These are phyloP conservation scores for Bombus waltoni DNA, from an alignment of 1,140 invertebrate genomes.

Conservation along the genomic window DNA sequence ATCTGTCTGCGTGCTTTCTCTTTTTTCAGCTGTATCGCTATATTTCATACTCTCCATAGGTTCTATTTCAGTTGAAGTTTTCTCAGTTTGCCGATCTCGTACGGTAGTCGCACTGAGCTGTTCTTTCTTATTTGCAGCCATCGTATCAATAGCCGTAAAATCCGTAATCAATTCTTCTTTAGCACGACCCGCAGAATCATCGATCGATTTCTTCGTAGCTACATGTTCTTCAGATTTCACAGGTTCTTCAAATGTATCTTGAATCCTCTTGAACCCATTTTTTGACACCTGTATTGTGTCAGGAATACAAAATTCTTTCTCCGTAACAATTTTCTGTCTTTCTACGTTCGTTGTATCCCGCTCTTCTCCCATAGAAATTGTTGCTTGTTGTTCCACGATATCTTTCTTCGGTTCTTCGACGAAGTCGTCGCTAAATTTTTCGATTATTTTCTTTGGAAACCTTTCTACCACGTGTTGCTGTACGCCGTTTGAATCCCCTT, in stretches of 20 bases:
- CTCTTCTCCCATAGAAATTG: neutral
- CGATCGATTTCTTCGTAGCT: neutral
- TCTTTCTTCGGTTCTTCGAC: constrained; percentile 5
- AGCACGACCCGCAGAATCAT: no score
- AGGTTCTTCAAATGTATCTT: neutral
- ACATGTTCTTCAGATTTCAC: neutral
- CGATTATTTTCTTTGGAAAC: neutral
- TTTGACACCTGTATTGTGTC: neutral
- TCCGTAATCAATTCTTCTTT: neutral
- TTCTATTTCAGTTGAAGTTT: neutral
- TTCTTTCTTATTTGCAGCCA: neutral
- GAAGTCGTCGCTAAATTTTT: constrained; percentile 60
- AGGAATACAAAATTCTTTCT: neutral
- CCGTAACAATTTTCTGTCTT: no score
- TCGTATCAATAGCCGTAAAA: neutral
- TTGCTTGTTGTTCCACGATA: neutral
- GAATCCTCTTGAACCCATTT: neutral
- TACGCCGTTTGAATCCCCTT: neutral
- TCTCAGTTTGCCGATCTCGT: neutral
- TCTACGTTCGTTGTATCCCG: neutral
- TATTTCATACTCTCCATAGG: neutral
- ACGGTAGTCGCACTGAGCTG: neutral
- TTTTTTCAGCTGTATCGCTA: neutral
- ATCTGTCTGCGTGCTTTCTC: neutral
- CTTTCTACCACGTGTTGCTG: neutral